Evolutionary conservation across 2,797 vertebrate genomes (phyloP), one percentile per base, ranked within the genome.

Genomic region (Myotis myotis): DNA sequence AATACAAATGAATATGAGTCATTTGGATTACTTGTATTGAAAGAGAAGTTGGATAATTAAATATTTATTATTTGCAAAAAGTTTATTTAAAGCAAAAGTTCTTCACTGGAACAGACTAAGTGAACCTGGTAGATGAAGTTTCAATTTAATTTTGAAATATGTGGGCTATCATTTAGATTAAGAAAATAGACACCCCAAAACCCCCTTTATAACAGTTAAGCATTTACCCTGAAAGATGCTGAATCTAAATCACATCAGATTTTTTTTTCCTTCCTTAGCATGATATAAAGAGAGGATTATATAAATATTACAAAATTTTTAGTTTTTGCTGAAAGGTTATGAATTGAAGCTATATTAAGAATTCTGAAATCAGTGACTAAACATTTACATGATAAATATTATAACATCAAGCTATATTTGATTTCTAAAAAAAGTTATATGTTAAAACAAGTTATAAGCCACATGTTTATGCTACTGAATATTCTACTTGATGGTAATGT

Each of bases 11-110:
- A 83, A 91, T 51, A 64, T 85, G n/a, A 90, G 62, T 87, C n/a
- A 57, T 92, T 96, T 80, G 95, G 70, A 92, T 90, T 82, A 89
- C 9, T 94, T 96, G n/a, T 89, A 47, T 86, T n/a, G 33, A 89
- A 95, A 96, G 16, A 76, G 4, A 6, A 89, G 22, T 49, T 57
- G n/a, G 30, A 53, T 60, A 64, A 92, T 75, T 72, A 75, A 71
- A 71, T 75, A 83, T 71, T 78, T 75, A 64, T 70, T 85, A 88
- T 89, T 68, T 87, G 3, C 12, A 74, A 70, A 78, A 86, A 66
- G 9, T 15, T 70, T 23, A 7, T 60, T 66, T 72, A 51, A 89
- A 92, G 25, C 16, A 60, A 66, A 41, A 91, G 9, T 36, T 89
- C 57, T 82, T 86, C 15, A 87, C 16, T 8, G 30, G 10, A 78